phyloP scores from a whole-genome alignment of 2,797 vertebrate genomes.

The Apogon talboti region DNA sequence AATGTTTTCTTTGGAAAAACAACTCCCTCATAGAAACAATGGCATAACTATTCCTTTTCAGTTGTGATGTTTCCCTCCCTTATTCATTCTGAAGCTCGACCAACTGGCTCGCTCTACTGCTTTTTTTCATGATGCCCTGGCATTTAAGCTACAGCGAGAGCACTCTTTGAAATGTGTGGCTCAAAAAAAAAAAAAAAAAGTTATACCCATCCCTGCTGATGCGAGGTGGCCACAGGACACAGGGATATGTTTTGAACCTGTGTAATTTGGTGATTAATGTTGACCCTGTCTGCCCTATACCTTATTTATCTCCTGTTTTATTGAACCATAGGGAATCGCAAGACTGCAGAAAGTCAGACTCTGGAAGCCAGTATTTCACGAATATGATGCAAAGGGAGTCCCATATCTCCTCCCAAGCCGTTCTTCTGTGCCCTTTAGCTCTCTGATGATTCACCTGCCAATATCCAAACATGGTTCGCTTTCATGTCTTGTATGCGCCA shows the following conservation, averaged over 20 bases:
- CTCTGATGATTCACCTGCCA: constrained; percentile 71
- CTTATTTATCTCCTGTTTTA: constrained; percentile 68
- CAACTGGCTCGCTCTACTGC: constrained; percentile 71
- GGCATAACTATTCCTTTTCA: constrained; percentile 67
- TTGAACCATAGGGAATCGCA: constrained; percentile 65
- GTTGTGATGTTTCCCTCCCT: constrained; percentile 75
- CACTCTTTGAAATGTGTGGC: constrained; percentile 74
- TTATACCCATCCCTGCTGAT: constrained; percentile 44
- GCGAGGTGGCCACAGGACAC: constrained; percentile 46
- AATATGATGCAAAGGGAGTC: constrained; percentile 50
- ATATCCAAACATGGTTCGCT: constrained; percentile 62
- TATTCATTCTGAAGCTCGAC: constrained; percentile 80
- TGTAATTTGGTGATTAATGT: constrained; percentile 74
- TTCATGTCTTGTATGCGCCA: constrained; percentile 66
- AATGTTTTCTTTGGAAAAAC: constrained; percentile 68
- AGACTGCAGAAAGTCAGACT: constrained; percentile 55
- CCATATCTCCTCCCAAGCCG: constrained; percentile 30
- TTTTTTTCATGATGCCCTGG: constrained; percentile 72
- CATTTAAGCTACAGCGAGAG: constrained; percentile 71
- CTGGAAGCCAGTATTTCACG: constrained; percentile 29
- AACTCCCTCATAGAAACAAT: constrained; percentile 57
- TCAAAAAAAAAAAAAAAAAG: constrained; percentile 54
- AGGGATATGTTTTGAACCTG: constrained; percentile 59
- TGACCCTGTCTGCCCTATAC: constrained; percentile 56
- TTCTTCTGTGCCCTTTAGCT: constrained; percentile 52